These are phyloP conservation scores for Synaphobranchus kaupii DNA, from an alignment of 2,797 vertebrate species.

Conservation along the genomic window DNA sequence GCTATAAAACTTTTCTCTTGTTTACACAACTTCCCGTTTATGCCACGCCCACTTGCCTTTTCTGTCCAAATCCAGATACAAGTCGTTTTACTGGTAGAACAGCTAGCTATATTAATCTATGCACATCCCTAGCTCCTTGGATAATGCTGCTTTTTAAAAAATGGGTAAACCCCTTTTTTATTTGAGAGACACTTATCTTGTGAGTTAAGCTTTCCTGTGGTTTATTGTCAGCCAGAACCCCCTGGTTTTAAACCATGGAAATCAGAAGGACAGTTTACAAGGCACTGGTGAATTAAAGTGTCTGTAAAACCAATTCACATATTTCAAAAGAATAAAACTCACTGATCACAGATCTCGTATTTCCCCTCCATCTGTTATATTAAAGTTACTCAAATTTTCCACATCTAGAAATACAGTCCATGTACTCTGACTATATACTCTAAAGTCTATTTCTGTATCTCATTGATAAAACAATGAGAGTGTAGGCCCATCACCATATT, in stretches of 20 bases:
- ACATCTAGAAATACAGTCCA: not conserved
- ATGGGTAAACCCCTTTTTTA: not conserved
- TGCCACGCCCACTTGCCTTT: no score
- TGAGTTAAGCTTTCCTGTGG: not conserved
- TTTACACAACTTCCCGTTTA: no score
- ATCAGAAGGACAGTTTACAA: not conserved
- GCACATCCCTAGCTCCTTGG: no score
- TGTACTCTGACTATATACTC: not conserved
- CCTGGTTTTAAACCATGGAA: conserved; percentile 18
- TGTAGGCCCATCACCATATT: not conserved
- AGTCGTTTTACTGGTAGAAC: no score
- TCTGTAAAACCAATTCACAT: conserved; percentile 14
- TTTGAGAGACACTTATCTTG: not conserved
- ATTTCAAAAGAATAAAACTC: conserved; percentile 9
- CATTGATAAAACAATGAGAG: not conserved
- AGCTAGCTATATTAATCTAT: no score
- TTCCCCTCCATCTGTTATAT: not conserved
- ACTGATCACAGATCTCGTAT: not conserved
- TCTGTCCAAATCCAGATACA: no score
- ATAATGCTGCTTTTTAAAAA: not conserved
- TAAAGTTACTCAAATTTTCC: not conserved
- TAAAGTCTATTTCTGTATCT: not conserved
- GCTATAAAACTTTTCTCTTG: no score
- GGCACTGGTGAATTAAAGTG: not conserved
- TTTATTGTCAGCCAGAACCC: not conserved